Evolutionary conservation across 2,888 invertebrate species (phyloP).

Genomic region (Sinhomidia bicolor): DNA sequence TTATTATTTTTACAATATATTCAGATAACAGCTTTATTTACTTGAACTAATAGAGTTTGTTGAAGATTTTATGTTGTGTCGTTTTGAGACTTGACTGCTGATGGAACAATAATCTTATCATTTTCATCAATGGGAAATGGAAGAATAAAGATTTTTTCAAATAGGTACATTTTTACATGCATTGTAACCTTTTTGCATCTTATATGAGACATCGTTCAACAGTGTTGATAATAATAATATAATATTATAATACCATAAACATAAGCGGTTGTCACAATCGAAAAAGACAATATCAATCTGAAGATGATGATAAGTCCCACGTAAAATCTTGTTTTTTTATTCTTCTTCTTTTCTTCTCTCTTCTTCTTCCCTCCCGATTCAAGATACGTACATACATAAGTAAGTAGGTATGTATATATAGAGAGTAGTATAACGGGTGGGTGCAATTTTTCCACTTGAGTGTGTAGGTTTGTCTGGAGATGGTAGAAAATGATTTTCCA

Average conservation of each 20-base stretch:
- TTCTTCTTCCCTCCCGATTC: conserved; percentile 24
- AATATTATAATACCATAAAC: too few relatives aligned
- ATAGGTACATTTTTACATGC: background rate
- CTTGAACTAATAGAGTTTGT: conserved; percentile 28
- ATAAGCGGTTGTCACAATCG: conserved; percentile 6
- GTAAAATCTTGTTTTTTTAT: conserved; percentile 7
- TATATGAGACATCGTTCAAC: too few relatives aligned
- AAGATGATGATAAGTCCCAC: conserved; percentile 23
- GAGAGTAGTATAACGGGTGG: conserved; percentile 40
- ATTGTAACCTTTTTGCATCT: background rate
- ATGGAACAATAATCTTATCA: conserved; percentile 35
- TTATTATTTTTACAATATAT: background rate
- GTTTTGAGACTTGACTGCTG: conserved; percentile 30
- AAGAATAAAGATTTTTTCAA: conserved; percentile 36
- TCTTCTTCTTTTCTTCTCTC: background rate
- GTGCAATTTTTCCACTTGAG: conserved; percentile 38
- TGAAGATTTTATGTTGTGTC: conserved; percentile 9
- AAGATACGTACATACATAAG: too few relatives aligned
- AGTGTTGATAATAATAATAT: too few relatives aligned
- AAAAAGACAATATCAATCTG: conserved; percentile 27
- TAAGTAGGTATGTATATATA: too few relatives aligned
- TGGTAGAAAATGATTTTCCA: conserved; percentile 21
- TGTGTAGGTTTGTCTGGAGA: conserved; percentile 56
- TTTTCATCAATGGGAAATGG: background rate
- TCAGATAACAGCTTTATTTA: conserved; percentile 41